Base-by-base conservation (phyloP, 2,113 vertebrate genomes). In the Taurulus bubalis region DNA sequence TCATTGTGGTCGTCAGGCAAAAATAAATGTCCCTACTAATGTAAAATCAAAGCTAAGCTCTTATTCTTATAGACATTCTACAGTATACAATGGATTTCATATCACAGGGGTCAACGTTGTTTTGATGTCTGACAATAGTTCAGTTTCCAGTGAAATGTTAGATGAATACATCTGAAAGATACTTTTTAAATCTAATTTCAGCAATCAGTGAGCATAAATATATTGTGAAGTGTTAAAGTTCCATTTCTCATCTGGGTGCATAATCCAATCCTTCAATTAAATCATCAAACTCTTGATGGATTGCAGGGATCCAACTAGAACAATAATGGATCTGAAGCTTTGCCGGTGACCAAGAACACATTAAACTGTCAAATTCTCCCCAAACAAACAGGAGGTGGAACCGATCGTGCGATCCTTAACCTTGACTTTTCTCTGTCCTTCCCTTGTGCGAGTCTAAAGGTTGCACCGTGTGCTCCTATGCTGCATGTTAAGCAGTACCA, bases 361-460 rank as follows among this genome's bases (percentile, higher is more conserved):
- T 47, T 36, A 62, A 75, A 42, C 59, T 73, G 74, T 66, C 53
- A 45, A 45, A 55, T 53, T 49, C 10, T 34, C 7, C 22, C 40
- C 30, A 8, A n/a, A 16, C 8, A 53, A 69, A 53, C 28, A 55
- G 3, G 8, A 40, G 22, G 26, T 40, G 40, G 60, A 76, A 34
- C 47, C n/a, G 68, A 69, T 34, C 3, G 6, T 0, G n/a, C 70
- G 2, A 20, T 45, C 38, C 22, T 59, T 75, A 60, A 85, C 82
- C 80, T 79, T 79, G 86, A 88, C 89, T 75, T 85, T 75, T 89
- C 75, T 42, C 60, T 22, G 55, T 60, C 62, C 77, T 82, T 11
- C 18, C 32, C 38, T 20, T 67, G 15, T 6, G 59, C 0, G 53
- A 55, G 53, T 66, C n/a, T 30, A 75, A 74, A 86, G 59, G 82